Evolutionary conservation across 2,113 vertebrate genomes (phyloP).

Genomic region (Gopherus evgoodei): DNA sequence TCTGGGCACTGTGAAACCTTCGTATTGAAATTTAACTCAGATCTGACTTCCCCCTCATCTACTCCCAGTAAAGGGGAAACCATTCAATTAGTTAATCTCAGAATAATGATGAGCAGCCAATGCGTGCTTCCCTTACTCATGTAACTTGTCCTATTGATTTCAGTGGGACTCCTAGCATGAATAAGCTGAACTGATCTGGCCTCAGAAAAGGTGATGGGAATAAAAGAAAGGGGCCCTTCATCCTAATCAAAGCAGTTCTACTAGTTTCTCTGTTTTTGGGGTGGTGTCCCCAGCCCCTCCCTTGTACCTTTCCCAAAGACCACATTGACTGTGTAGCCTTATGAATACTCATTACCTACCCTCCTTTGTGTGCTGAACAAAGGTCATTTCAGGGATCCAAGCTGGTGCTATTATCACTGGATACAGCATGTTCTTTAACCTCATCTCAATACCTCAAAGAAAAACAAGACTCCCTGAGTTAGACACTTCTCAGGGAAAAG

Average conservation of each 20-base stretch:
- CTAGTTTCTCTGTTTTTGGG: neutral
- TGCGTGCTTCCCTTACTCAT: neutral
- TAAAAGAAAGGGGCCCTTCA: neutral
- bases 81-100: neutral
- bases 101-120: neutral
- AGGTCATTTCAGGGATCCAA: conserved; percentile 89
- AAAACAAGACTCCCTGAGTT: conserved; percentile 16
- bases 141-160: neutral
- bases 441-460: conserved; percentile 90
- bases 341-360: conserved; percentile 78
- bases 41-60: neutral
- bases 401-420: conserved; percentile 90
- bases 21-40: neutral
- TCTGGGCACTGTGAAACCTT: neutral
- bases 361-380: conserved; percentile 79
- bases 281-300: neutral
- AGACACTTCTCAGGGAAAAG: neutral
- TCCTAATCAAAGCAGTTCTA: neutral
- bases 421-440: conserved; percentile 92
- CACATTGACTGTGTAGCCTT: neutral
- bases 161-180: neutral
- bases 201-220: neutral
- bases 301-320: neutral
- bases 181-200: neutral
- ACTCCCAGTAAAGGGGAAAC: neutral